Evolutionary conservation across 2,888 invertebrate species (phyloP), one percentile per base, ranked within the genome.

Genomic region (Coenonympha arcania): DNA sequence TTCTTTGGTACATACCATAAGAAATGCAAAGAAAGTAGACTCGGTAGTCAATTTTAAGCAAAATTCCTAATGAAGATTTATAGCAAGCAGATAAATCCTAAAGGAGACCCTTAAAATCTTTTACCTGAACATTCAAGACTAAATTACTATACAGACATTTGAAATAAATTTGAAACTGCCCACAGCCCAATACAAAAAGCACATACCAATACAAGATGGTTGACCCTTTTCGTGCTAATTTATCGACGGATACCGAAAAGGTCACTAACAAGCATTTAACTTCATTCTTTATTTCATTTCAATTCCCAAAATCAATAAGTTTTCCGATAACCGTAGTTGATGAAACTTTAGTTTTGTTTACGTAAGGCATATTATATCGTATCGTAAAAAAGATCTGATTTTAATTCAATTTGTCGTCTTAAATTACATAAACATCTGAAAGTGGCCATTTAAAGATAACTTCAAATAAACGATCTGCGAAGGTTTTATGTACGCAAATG

Each of bases 191-290:
- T 36, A 15, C 45, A 45, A 24, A 43, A 33, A 19, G 20, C 33
- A 33, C 24, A 43, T 22, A 8, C 13, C 13, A 15, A 6, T 16
- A 30, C 48, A 33, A 50, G 47, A 55, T 44, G 40, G 31, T 44
- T 48, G 48, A 48, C 50, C 55, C 55, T 53, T 47, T 50, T 31
- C 50, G 41, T 28, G 53, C 41, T 48, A 55, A 53, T 55, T 53
- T 55, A 55, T 53, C 37, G 50, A 39, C 43, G 19, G 26, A n/a
- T 37, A 33, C 37, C 31, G 40, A 50, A 42, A 43, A 30, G 44
- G 39, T 39, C 22, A 5, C 22, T 22, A 1, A 24, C 22, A 39
- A 16, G 9, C 15, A 39, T 34, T 33, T 41, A 44, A 43, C 43
- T 28, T 6, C 30, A 51, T 18, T 30, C 19, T 24, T 40, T 47